phyloP scores from a whole-genome alignment of 2,113 vertebrate genomes.

The cat (Felis catus) region DNA sequence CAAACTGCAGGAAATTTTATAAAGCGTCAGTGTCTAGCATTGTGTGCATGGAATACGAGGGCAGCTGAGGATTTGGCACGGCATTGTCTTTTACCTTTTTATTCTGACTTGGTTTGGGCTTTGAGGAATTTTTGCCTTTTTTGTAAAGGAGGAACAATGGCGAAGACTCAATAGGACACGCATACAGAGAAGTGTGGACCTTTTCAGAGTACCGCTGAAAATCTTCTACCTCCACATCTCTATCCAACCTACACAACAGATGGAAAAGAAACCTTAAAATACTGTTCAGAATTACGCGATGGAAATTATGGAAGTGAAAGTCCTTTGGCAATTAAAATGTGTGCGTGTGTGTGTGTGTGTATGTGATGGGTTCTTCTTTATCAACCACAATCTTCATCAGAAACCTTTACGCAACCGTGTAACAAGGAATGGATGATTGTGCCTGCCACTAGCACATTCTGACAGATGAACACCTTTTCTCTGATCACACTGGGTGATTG shows the following conservation, averaged over 20 bases:
- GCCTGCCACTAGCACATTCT: background rate
- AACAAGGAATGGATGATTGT: background rate
- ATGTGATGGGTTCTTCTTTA: background rate
- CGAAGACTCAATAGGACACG: conserved; percentile 91
- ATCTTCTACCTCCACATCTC: conserved; percentile 96
- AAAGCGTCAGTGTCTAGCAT: background rate
- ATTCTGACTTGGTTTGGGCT: conserved; percentile 85
- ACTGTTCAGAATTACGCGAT: background rate
- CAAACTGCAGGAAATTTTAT: background rate
- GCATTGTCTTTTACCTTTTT: conserved; percentile 87
- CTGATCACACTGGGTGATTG: background rate
- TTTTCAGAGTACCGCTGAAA: conserved; percentile 95
- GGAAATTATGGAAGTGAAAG: background rate
- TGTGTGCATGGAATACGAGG: background rate
- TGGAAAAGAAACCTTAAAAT: background rate
- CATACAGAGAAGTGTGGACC: conserved; percentile 91
- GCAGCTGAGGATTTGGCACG: background rate
- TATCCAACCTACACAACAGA: conserved; percentile 87
- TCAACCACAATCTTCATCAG: background rate
- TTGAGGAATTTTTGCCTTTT: conserved; percentile 86
- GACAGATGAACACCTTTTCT: background rate
- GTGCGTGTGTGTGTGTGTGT: background rate
- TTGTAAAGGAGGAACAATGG: conserved; percentile 88
- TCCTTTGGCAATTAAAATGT: background rate
- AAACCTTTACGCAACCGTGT: background rate